Evolutionary conservation across 1,140 invertebrate species (phyloP).

Genomic region (Drosophila mayri): DNA sequence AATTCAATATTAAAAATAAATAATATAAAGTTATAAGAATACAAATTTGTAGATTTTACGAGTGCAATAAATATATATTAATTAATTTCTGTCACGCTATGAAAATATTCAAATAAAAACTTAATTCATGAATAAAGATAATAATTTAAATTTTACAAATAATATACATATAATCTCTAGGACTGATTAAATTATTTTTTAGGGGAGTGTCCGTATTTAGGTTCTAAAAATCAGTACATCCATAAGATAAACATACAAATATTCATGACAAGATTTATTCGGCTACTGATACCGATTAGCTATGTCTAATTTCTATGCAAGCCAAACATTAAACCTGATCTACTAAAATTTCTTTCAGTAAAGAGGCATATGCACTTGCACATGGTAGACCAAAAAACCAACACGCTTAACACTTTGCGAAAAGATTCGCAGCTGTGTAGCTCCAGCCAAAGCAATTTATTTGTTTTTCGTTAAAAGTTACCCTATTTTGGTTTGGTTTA

Average conservation of each 20-base stretch:
- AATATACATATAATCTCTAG: too few species aligned
- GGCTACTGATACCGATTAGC: background rate
- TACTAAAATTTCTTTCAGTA: background rate
- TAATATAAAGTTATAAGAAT: too few species aligned
- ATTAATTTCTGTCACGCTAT: too few species aligned
- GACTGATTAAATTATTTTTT: too few species aligned
- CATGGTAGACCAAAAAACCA: conserved; percentile 56
- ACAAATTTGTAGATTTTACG: too few species aligned
- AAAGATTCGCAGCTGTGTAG: conserved; percentile 71
- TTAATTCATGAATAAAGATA: too few species aligned
- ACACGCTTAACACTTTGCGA: conserved; percentile 73
- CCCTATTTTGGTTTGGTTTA: conserved; percentile 65
- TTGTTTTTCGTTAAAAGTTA: conserved; percentile 67
- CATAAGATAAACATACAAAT: background rate
- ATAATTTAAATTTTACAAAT: too few species aligned
- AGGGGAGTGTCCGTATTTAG: background rate
- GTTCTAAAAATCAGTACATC: background rate
- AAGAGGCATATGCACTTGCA: conserved; percentile 19
- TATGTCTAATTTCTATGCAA: background rate
- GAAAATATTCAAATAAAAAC: too few species aligned
- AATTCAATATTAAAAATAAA: too few species aligned
- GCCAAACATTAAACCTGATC: background rate
- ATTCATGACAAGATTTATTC: background rate
- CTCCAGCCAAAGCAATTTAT: conserved; percentile 61
- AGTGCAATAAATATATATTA: too few species aligned